Evolutionary conservation across 2,888 invertebrate genomes (phyloP).

Genomic region (Pachycephus smyrnensis): DNA sequence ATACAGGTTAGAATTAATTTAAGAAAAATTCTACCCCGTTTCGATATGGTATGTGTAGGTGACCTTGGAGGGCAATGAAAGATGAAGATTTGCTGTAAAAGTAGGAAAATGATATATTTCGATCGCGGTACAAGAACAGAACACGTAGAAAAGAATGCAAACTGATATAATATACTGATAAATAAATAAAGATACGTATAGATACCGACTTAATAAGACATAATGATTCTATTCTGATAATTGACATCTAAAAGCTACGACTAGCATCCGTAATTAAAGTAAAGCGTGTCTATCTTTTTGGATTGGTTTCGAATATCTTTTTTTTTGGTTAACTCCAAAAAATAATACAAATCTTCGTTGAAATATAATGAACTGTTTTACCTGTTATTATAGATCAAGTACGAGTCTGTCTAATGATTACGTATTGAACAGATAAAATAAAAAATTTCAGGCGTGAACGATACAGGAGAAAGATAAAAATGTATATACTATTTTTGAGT

Average conservation of each 20-base stretch:
- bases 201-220: background rate
- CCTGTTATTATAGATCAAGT: slow-evolving; percentile 9
- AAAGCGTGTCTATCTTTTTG: background rate
- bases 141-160: background rate
- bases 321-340: slow-evolving; percentile 1
- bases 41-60: background rate
- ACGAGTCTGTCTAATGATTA: slow-evolving; percentile 6
- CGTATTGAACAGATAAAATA: background rate
- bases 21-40: background rate
- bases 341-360: slow-evolving; percentile 19
- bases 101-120: slow-evolving; percentile 43
- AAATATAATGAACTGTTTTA: slow-evolving; percentile 6
- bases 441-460: background rate
- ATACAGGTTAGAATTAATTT: background rate
- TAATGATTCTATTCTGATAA: background rate
- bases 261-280: slow-evolving; percentile 17
- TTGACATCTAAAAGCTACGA: background rate
- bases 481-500: background rate
- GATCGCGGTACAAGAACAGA: background rate
- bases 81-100: slow-evolving; percentile 21
- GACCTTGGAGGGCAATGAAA: background rate
- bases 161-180: background rate
- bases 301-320: background rate
- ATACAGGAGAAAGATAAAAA: slow-evolving; percentile 8
- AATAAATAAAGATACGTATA: slow-evolving; percentile 16